Evolutionary conservation across 2,888 invertebrate species (phyloP), one percentile per base, ranked within the genome.

Genomic region (Neuroscelio doddi): DNA sequence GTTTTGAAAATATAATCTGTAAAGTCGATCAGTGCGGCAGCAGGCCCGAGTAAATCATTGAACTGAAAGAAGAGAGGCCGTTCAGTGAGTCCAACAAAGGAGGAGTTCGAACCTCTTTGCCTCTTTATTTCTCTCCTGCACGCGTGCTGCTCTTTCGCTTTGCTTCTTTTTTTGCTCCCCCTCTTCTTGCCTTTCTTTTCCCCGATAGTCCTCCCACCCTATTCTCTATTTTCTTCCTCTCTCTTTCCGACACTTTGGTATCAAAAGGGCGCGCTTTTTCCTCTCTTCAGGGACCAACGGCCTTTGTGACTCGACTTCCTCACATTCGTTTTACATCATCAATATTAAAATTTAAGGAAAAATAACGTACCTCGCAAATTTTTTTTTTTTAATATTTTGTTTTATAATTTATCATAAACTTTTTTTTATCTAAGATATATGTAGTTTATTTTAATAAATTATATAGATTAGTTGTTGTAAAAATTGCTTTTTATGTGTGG

Each of bases 11-110:
- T 39, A 21, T 39, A 39, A 39, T 39, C 39, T 21, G 39, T 16
- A 21, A 39, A 39, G 39, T 39, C 39, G 21, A 39, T 39, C 17
- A 17, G 7, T 14, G 14, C 36, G 30, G 2, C 9, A 4, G 36
- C 14, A 32, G 36, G 8, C 21, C 17, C 8, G 16, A 39, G 17
- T 39, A 21, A 63, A 57, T 44, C 57, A 57, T 52, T 47, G 17
- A 36, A 47, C 42, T 51, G 57, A 53, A 36, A 29, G 52, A 57
- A 51, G 38, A 41, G 5, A 16, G 17, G 39, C 17, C 39, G 39
- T 16, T 39, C 39, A 10, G 41, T 9, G 41, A 46, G 21, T n/a
- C 56, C 51, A 63, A 63, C 63, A 63, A 63, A 63, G 51, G 30
- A 56, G 26, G 26, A 41, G 26, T 41, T 24, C n/a, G 26, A n/a